Percentiles rank a stretch among this genome's conserved stretches.
Conservation (phyloP, 2,888 invertebrate genomes). For the Mantis religiosa region DNA sequence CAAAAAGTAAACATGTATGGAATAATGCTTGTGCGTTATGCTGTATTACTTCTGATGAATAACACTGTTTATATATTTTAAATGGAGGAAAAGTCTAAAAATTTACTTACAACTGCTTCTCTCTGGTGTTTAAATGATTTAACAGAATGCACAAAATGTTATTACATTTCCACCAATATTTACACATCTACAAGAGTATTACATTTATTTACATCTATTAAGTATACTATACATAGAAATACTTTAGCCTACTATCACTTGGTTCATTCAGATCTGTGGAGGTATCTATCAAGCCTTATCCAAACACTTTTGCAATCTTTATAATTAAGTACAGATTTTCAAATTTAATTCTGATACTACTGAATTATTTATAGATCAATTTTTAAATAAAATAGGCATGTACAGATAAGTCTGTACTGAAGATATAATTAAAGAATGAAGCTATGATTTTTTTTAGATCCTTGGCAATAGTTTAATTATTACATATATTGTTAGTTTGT, state of each 20-base stretch:
- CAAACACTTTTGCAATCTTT: not conserved
- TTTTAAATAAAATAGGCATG: not conserved
- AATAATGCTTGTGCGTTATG: too few species aligned
- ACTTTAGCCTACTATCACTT: not conserved
- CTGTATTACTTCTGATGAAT: too few species aligned
- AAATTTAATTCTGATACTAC: not conserved
- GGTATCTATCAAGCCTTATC: not conserved
- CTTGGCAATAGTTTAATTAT: not conserved
- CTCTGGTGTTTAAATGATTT: not conserved
- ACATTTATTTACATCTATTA: not conserved
- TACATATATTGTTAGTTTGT: not conserved
- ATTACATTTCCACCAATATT: not conserved
- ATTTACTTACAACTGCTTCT: too few species aligned
- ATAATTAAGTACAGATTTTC: not conserved
- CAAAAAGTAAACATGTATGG: too few species aligned
- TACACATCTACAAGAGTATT: not conserved
- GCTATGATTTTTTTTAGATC: not conserved
- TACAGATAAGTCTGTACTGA: not conserved
- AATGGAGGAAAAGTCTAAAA: too few species aligned
- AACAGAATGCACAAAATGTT: not conserved
- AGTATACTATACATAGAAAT: not conserved
- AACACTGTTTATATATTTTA: too few species aligned
- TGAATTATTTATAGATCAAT: not conserved
- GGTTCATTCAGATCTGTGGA: not conserved
- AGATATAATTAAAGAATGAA: too few species aligned